These are phyloP conservation scores for Elgaria multicarinata DNA, from an alignment of 2,113 vertebrate species.

Conservation along the genomic window DNA sequence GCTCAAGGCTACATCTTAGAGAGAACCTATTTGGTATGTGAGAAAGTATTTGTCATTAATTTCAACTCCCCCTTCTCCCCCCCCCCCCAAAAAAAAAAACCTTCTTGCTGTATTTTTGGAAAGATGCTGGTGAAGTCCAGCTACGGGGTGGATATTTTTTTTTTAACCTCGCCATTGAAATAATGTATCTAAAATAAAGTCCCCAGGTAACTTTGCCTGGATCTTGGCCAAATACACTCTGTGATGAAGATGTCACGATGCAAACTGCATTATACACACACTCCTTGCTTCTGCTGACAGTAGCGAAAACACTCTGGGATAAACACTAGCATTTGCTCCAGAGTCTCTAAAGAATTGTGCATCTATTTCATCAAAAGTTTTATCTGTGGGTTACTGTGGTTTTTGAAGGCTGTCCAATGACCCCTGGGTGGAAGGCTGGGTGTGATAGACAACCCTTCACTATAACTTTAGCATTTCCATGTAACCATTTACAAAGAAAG, in stretches of 20 bases:
- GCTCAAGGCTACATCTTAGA: slow-evolving; percentile 42
- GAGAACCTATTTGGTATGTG: slow-evolving; percentile 51
- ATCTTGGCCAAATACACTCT: slow-evolving; percentile 53
- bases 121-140: slow-evolving; percentile 25
- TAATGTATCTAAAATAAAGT: slow-evolving; percentile 63
- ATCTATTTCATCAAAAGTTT: slow-evolving; percentile 74
- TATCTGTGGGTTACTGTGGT: slow-evolving; percentile 62
- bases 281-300: slow-evolving; percentile 68
- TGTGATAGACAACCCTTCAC: slow-evolving; percentile 56
- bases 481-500: slow-evolving; percentile 50
- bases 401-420: slow-evolving; percentile 65
- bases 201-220: slow-evolving; percentile 62
- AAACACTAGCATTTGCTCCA: slow-evolving; percentile 70
- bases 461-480: slow-evolving; percentile 39
- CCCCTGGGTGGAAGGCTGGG: slow-evolving; percentile 48
- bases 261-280: slow-evolving; percentile 72
- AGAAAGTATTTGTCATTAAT: slow-evolving; percentile 48
- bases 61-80: slow-evolving; percentile 54
- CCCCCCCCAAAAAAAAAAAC: neutral
- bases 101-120: slow-evolving; percentile 42
- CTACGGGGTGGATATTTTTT: too few relatives aligned
- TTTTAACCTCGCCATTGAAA: slow-evolving; percentile 52
- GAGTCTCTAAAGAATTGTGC: slow-evolving; percentile 67
- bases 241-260: slow-evolving; percentile 27
- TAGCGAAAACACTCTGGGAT: slow-evolving; percentile 65